phyloP scores from a whole-genome alignment of 2,113 vertebrate genomes.

The Neoarius graeffei region DNA sequence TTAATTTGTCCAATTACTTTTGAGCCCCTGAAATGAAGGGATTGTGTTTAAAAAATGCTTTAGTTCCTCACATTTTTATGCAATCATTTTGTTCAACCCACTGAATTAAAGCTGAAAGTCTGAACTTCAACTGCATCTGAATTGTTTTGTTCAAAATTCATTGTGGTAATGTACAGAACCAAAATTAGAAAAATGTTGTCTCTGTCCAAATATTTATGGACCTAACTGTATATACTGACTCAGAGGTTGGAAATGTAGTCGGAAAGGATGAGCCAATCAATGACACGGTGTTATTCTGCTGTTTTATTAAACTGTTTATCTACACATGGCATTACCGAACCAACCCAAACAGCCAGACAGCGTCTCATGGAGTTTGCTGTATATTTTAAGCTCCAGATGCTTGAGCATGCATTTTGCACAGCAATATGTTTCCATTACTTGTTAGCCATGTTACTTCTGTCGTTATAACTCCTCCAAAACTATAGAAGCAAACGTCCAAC shows the following conservation, averaged over 20 bases:
- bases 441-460: not conserved
- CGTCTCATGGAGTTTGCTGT: not conserved
- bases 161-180: no score
- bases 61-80: no score
- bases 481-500: not conserved
- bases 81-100: no score
- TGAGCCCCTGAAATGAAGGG: no score
- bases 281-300: not conserved
- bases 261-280: not conserved
- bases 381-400: not conserved
- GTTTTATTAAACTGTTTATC: slow-evolving; percentile 6
- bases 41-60: no score
- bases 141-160: no score
- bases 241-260: not conserved
- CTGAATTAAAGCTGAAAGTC: no score
- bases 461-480: not conserved
- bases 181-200: no score
- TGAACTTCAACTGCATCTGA: no score
- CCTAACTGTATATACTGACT: no score
- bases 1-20: no score
- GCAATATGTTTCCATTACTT: not conserved
- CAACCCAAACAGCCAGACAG: not conserved
- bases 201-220: no score
- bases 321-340: not conserved
- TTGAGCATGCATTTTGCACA: not conserved